Evolutionary conservation across 2,113 vertebrate genomes (phyloP).

Genomic region (Cavia aperea): DNA sequence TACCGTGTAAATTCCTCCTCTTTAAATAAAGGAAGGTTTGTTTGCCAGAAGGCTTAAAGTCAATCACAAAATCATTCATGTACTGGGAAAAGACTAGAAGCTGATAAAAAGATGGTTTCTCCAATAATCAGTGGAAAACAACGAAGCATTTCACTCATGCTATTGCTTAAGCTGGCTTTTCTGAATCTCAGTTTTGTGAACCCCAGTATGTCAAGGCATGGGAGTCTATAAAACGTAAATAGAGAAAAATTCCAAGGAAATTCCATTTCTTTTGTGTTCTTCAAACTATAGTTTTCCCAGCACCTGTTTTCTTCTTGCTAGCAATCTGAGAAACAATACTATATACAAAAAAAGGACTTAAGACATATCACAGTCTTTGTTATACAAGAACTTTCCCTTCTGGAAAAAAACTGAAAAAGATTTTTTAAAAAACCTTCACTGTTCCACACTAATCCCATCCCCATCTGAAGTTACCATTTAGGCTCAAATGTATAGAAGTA

Average conservation of each 20-base stretch:
- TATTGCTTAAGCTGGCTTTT: conserved; percentile 8
- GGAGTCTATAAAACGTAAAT: neutral
- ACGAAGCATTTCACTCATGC: conserved; percentile 2
- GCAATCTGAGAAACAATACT: conserved; percentile 2
- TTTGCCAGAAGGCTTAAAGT: conserved; percentile 22
- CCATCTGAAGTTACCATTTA: neutral
- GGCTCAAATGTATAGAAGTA: conserved; percentile 18
- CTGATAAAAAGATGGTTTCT: conserved; percentile 26
- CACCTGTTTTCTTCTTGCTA: conserved; percentile 22
- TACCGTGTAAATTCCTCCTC: conserved; percentile 44
- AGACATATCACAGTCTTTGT: neutral
- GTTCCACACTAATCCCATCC: neutral
- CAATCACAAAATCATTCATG: conserved; percentile 21
- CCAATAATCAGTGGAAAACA: neutral
- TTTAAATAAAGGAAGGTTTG: conserved; percentile 30
- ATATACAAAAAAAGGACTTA: neutral
- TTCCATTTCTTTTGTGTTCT: neutral
- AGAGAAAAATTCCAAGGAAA: conserved; percentile 19
- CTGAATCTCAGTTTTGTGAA: neutral
- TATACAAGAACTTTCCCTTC: conserved; percentile 20
- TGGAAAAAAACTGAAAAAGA: conserved; percentile 33
- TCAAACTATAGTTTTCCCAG: neutral
- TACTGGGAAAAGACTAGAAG: neutral
- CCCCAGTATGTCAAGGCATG: neutral
- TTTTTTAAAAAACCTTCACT: conserved; percentile 6